Conservation (phyloP, 2,797 vertebrate genomes). For the Paramormyrops hopkinsi region DNA sequence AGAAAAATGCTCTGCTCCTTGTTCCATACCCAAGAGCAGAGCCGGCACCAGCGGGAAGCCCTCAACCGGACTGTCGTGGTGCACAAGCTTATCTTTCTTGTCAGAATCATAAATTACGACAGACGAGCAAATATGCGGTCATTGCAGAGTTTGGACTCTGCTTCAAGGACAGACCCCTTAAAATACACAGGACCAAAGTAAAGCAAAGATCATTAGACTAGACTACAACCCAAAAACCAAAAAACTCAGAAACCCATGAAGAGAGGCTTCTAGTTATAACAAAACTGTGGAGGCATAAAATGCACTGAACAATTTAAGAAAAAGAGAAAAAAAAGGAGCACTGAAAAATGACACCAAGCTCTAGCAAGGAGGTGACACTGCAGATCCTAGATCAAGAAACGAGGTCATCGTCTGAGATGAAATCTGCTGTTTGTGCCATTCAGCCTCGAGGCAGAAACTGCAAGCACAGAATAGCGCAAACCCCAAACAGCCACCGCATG, state of each 20-base stretch:
- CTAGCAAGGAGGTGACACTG: not conserved
- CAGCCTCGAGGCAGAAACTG: not conserved
- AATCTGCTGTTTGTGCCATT: not conserved
- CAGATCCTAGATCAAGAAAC: not conserved
- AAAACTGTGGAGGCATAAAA: not conserved
- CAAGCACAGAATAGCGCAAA: not conserved
- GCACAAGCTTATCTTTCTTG: not conserved
- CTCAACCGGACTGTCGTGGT: not conserved
- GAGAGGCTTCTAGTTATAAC: not conserved
- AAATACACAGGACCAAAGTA: not conserved
- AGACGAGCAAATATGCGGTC: not conserved
- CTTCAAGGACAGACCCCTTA: not conserved
- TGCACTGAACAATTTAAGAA: not conserved
- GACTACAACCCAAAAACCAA: not conserved
- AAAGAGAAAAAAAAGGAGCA: not conserved
- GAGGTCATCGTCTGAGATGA: not conserved
- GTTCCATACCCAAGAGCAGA: not conserved
- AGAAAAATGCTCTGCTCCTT: not conserved
- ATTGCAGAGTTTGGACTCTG: not conserved
- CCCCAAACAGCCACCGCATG: not conserved
- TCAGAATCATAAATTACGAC: constrained; percentile 4
- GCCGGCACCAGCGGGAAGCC: not conserved
- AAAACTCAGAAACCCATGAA: not conserved
- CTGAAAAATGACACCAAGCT: not conserved
- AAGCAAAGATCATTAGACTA: not conserved